Evolutionary conservation across 2,797 vertebrate genomes (phyloP).

Genomic region (Iguana delicatissima): DNA sequence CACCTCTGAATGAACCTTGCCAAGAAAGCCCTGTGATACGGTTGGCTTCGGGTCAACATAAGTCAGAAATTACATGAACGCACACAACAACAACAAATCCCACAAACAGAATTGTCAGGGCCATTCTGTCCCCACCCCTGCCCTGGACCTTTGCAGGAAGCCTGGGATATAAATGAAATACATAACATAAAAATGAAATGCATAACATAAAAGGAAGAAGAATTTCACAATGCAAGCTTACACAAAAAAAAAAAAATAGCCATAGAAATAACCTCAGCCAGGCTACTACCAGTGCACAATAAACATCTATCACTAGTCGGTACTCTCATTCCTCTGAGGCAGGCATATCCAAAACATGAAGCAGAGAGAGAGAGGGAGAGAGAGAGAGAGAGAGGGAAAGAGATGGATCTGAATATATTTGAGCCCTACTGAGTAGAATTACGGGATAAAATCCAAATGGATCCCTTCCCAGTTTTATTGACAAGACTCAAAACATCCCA

Average conservation of each 20-base stretch:
- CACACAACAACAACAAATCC: not conserved
- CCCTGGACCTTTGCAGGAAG: not conserved
- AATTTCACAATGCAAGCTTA: too few relatives aligned
- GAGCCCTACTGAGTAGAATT: not conserved
- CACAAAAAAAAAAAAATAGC: not conserved
- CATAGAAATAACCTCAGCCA: not conserved
- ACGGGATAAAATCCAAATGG: slow-evolving; percentile 1
- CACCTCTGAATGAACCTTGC: too few relatives aligned
- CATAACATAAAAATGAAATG: not conserved
- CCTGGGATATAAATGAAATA: not conserved
- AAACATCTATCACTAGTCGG: not conserved
- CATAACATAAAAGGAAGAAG: not conserved
- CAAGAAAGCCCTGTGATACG: too few relatives aligned
- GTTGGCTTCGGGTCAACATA: too few relatives aligned
- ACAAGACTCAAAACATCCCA: not conserved
- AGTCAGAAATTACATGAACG: too few relatives aligned
- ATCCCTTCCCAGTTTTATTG: not conserved
- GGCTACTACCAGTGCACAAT: not conserved
- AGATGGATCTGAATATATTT: not conserved
- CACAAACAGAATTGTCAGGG: too few relatives aligned
- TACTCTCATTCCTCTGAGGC: too few relatives aligned
- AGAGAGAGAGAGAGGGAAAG: not conserved
- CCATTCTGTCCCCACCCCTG: too few relatives aligned
- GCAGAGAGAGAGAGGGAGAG: not conserved
- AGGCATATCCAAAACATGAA: not conserved